phyloP scores from a whole-genome alignment of 2,797 vertebrate genomes.

The Falco naumanni region DNA sequence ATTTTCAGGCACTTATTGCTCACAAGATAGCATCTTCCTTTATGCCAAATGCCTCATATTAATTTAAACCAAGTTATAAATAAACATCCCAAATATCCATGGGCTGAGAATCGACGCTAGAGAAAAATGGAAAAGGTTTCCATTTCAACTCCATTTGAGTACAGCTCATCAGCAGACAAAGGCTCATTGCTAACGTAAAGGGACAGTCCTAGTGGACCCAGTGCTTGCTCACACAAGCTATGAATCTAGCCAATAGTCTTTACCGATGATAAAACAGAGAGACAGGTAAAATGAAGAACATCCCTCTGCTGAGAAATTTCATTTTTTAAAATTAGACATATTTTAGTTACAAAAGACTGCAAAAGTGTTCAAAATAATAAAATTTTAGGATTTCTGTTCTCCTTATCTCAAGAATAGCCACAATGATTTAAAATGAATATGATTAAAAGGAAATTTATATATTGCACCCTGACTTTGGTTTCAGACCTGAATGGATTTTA shows the following conservation, averaged over 20 bases:
- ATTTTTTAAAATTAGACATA: neutral
- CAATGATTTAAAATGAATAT: neutral
- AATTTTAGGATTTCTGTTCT: neutral
- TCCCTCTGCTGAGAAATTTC: neutral
- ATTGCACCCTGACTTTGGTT: constrained; percentile 22
- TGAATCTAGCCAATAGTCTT: constrained; percentile 6
- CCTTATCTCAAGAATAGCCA: neutral
- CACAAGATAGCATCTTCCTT: neutral
- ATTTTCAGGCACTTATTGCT: constrained; percentile 3
- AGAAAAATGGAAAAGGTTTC: neutral
- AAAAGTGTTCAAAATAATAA: constrained; percentile 31
- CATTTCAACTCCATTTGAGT: neutral
- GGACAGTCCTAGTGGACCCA: neutral
- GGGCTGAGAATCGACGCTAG: neutral
- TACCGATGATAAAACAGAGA: neutral
- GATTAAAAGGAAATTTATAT: constrained; percentile 32
- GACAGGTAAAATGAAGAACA: constrained; percentile 9
- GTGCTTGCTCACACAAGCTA: neutral
- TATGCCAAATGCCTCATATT: neutral
- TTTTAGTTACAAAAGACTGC: neutral
- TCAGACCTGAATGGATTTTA: constrained; percentile 45
- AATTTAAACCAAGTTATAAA: neutral
- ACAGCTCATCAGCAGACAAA: neutral
- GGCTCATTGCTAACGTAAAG: neutral
- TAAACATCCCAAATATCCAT: constrained; percentile 1